A percentile compares a stretch with the other conserved stretches of the same genome.
Conservation (phyloP, 2,888 invertebrate genomes). For the Lagria hirta region DNA sequence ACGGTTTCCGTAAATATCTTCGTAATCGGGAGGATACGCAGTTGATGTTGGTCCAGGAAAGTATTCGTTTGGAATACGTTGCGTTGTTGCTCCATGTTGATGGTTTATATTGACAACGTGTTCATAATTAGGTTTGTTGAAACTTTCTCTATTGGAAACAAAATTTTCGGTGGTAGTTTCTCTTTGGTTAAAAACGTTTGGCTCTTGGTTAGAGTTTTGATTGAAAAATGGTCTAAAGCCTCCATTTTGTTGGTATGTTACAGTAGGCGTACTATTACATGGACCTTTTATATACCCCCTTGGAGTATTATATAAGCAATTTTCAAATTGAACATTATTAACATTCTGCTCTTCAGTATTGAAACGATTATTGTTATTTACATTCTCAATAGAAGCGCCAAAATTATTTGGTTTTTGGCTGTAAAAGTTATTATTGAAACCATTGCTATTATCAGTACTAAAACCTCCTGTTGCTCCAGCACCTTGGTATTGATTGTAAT, state of each 20-base stretch:
- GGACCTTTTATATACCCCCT: not conserved
- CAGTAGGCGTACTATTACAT: not conserved
- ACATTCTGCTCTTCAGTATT: too few species aligned
- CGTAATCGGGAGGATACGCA: conserved; percentile 7
- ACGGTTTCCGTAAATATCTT: conserved; percentile 5
- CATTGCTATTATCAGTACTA: too few species aligned
- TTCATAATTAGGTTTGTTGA: conserved; percentile 14
- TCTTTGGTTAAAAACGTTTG: not conserved
- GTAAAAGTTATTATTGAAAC: too few species aligned
- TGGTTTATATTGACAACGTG: conserved; percentile 21
- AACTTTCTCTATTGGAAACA: not conserved
- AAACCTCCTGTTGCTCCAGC: too few species aligned
- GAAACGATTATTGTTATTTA: too few species aligned
- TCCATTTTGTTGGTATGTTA: too few species aligned
- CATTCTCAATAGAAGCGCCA: too few species aligned
- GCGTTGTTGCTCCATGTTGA: not conserved
- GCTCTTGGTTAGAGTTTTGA: not conserved
- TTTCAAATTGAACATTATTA: too few species aligned
- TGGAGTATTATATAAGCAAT: too few species aligned
- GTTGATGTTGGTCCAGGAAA: conserved; percentile 4
- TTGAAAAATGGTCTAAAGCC: too few species aligned
- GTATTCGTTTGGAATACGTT: conserved; percentile 2
- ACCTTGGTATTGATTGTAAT: too few species aligned
- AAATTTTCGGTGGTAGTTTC: not conserved
- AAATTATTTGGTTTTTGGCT: too few species aligned